Conservation (phyloP, 2,797 vertebrate species). For the Fratercula arctica region DNA sequence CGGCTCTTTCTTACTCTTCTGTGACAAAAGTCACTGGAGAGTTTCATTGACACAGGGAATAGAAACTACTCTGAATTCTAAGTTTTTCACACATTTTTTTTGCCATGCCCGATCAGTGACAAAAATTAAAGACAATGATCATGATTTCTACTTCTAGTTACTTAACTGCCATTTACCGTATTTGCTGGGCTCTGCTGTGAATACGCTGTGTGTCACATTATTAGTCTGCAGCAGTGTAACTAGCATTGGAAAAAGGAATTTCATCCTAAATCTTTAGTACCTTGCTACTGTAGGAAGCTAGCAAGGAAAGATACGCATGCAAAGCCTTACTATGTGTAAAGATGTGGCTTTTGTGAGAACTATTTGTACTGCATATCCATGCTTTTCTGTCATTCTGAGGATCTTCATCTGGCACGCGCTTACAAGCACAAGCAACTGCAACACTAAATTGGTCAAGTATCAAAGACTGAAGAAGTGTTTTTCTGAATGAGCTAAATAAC, state of each 20-base stretch:
- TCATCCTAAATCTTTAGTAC: background rate
- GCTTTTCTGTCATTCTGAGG: background rate
- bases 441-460: background rate
- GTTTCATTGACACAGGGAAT: background rate
- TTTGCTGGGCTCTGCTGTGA: background rate
- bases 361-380: background rate
- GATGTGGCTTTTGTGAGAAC: background rate
- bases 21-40: background rate
- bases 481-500: background rate
- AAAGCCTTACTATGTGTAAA: background rate
- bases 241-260: background rate
- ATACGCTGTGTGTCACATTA: background rate
- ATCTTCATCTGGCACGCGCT: background rate
- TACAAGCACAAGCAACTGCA: background rate
- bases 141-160: background rate
- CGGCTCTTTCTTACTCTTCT: background rate
- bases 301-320: background rate
- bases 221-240: background rate
- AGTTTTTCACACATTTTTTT: background rate
- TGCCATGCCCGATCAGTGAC: background rate
- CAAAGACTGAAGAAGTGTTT: background rate
- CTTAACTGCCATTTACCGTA: background rate
- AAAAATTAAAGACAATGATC: background rate
- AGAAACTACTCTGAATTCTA: background rate
- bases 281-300: background rate